These are phyloP conservation scores for Diuraphis noxia DNA, from an alignment of 1,140 invertebrate genomes.

Conservation along the genomic window DNA sequence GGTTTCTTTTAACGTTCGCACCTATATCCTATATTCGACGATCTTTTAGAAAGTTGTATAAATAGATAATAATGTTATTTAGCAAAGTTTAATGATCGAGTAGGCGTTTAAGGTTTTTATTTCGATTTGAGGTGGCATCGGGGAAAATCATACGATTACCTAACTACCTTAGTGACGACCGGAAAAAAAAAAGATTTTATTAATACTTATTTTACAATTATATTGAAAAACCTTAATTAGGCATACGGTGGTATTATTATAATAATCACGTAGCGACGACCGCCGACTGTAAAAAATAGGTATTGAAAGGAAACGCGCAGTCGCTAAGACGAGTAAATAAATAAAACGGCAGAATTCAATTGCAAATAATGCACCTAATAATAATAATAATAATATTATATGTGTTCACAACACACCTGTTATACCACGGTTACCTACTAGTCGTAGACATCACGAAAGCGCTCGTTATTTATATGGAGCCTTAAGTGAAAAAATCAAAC, in stretches of 20 bases:
- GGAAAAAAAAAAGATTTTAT: not conserved
- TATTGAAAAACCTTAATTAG: slow-evolving; percentile 5
- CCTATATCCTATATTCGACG: not conserved
- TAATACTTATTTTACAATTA: not conserved
- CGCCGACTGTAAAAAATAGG: not conserved
- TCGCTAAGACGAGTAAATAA: not conserved
- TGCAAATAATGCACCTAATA: no score
- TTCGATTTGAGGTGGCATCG: not conserved
- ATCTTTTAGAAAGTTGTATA: slow-evolving; percentile 7
- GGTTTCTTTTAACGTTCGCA: not conserved
- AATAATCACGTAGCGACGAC: not conserved
- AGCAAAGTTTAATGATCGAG: slow-evolving; percentile 2
- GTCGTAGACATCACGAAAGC: not conserved
- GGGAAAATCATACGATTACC: not conserved
- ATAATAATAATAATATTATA: not conserved
- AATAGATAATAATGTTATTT: not conserved
- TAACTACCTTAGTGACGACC: not conserved
- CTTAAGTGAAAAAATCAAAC: not conserved
- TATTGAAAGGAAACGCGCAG: not conserved
- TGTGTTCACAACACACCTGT: no score
- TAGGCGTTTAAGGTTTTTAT: not conserved
- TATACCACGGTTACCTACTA: no score
- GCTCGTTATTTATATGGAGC: no score
- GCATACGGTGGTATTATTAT: not conserved
- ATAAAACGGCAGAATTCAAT: not conserved